Evolutionary conservation across 2,113 vertebrate genomes (phyloP).

Genomic region (Semnornis frantzii): DNA sequence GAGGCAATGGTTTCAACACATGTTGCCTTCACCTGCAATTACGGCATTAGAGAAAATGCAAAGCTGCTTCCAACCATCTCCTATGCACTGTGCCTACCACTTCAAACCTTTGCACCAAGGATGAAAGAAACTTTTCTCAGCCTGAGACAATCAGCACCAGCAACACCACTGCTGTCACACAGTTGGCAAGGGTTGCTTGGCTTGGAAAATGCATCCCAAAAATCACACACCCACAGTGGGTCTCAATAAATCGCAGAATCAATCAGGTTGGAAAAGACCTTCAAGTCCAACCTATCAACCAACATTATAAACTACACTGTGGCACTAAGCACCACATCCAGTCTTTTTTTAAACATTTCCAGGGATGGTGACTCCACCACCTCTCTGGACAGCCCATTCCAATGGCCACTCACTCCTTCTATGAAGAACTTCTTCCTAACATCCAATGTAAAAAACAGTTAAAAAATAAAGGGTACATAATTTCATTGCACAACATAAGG

Average conservation of each 20-base stretch:
- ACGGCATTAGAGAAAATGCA: not conserved
- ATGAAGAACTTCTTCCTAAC: no score
- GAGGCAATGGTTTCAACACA: not conserved
- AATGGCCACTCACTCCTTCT: no score
- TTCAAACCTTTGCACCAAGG: not conserved
- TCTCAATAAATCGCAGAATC: not conserved
- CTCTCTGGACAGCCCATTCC: no score
- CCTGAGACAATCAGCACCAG: not conserved
- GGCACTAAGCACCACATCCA: no score
- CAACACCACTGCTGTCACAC: not conserved
- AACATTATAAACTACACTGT: no score
- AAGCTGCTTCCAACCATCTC: not conserved
- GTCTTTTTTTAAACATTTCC: no score
- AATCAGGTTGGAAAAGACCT: no score
- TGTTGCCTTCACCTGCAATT: not conserved
- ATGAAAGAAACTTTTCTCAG: not conserved
- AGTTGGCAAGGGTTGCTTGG: not conserved
- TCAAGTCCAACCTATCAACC: no score
- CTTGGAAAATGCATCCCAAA: not conserved
- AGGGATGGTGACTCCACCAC: no score
- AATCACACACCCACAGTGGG: accelerated
- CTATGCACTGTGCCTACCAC: not conserved
- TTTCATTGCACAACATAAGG: not conserved
- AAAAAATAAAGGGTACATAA: not conserved
- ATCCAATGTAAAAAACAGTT: no score